Evolutionary conservation across 1,140 invertebrate genomes (phyloP).

Genomic region (Meloidogyne chitwoodi): DNA sequence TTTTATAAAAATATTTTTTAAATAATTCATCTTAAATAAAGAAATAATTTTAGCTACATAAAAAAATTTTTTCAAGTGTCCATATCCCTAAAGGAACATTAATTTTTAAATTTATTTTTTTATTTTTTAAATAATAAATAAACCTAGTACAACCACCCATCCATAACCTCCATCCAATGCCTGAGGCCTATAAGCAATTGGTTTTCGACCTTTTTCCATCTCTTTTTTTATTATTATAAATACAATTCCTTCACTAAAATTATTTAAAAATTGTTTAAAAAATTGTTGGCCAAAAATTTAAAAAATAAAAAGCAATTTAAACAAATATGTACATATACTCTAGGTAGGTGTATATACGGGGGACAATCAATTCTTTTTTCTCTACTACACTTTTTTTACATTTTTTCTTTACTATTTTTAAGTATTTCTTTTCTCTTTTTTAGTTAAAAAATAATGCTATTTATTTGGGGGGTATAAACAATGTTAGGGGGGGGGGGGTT

Average conservation of each 20-base stretch:
- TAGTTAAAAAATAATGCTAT: too few species aligned
- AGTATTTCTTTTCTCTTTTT: too few species aligned
- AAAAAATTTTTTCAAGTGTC: too few species aligned
- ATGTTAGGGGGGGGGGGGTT: background rate
- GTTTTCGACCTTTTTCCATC: constrained; percentile 18
- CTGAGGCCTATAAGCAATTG: constrained; percentile 38
- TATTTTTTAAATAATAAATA: background rate
- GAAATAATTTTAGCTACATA: too few species aligned
- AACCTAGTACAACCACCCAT: constrained; percentile 83
- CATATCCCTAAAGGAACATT: background rate
- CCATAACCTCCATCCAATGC: constrained; percentile 67
- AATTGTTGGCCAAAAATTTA: background rate
- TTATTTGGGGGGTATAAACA: too few species aligned
- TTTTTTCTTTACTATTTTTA: too few species aligned
- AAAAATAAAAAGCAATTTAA: background rate
- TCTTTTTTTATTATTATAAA: background rate
- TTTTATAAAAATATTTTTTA: too few species aligned
- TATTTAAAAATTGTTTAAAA: background rate
- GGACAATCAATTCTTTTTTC: background rate
- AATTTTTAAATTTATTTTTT: background rate
- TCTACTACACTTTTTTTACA: too few species aligned
- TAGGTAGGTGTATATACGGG: background rate
- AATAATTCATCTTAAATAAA: too few species aligned
- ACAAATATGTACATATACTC: background rate
- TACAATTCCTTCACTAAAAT: background rate